Base-by-base conservation (phyloP, 2,113 vertebrate species). In the Ciconia stormi region DNA sequence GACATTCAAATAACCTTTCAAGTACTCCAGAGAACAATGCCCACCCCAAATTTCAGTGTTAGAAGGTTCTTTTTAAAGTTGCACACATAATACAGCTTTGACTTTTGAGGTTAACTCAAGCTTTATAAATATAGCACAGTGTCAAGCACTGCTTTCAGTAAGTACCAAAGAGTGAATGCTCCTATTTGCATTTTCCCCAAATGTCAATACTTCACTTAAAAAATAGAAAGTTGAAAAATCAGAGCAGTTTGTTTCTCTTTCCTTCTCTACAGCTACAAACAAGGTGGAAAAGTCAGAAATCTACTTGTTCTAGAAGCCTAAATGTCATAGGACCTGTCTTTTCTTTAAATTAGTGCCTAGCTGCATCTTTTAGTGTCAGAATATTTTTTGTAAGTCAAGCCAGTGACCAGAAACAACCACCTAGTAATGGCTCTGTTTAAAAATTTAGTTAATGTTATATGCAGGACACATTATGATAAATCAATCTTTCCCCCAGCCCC, bases 61-160 rank as follows among this genome's bases (percentile, higher is more conserved):
- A 91, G 20, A 91, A 49, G 29, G 46, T 34, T 78, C 67, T 71
- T 92, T 95, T 46, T 74, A 15, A 91, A 89, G 52, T 65, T 65
- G 44, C 22, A 87, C 42, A 38, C 13, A 69, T 40, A 84, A 91
- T 9, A 47, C 6, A 94, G 53, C 69, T 93, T 84, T 96, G 87
- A 91, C 69, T 94, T 84, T 5, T 56, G 83, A 94, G 89, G 89
- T 97, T 92, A 97, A 93, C 44, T 80, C 61, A 27, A 89, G 49
- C 77, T 87, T 89, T 76, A 87, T 47, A 91, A 93, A 95, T 82
- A 96, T 21, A 95, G 70, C 73, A 63, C 42, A 79, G 62, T 50
- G 66, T 94, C 95, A 97, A 94, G 73, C 23, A n/a, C 36, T 62
- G 77, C 53, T 84, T 94, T 91, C 73, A 87, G 44, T 65, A 89